Percentiles rank a stretch among this genome's conserved stretches.
These are phyloP conservation scores for Sciurus niger DNA, from an alignment of 2,113 vertebrate genomes.

Conservation along the genomic window DNA sequence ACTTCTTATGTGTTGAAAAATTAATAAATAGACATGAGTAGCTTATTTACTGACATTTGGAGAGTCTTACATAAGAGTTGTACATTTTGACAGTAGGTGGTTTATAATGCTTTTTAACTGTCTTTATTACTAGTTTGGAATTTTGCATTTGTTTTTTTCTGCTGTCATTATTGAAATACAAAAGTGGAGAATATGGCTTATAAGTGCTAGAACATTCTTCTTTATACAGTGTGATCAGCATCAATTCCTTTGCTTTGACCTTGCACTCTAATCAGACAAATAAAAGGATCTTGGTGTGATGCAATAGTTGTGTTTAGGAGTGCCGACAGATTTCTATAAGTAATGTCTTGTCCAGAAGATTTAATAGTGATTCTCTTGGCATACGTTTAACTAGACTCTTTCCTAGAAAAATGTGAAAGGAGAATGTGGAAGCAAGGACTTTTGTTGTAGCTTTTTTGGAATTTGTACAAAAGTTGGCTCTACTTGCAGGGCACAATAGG, in stretches of 20 bases:
- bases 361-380: neutral
- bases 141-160: neutral
- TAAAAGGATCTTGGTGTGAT: neutral
- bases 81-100: neutral
- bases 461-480: neutral
- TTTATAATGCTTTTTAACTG: neutral
- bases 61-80: neutral
- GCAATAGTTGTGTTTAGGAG: neutral
- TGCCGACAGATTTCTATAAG: neutral
- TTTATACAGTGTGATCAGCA: neutral
- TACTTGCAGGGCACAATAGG: neutral
- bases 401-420: neutral
- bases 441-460: slow-evolving; percentile 1
- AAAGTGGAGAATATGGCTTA: neutral
- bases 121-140: neutral
- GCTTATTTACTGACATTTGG: neutral
- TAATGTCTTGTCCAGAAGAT: neutral
- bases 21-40: neutral
- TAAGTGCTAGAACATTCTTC: neutral
- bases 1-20: neutral
- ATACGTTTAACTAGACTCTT: neutral
- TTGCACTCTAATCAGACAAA: neutral
- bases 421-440: neutral
- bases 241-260: neutral
- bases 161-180: neutral